A percentile compares a stretch with the other conserved stretches of the same genome.
These are phyloP conservation scores for Chironomus tepperi DNA, from an alignment of 1,140 invertebrate genomes.

Conservation along the genomic window DNA sequence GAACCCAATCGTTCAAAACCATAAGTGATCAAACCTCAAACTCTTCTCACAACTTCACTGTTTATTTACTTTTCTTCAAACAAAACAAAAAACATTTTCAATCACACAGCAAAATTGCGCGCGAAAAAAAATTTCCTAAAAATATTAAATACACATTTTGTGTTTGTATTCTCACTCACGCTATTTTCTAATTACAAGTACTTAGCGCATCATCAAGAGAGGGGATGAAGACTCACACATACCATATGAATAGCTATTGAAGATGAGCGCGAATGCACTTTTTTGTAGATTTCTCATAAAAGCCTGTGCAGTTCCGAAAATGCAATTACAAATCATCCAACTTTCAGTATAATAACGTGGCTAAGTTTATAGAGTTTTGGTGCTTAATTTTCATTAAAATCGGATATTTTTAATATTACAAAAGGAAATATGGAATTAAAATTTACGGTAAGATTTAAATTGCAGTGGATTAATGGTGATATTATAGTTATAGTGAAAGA, in stretches of 20 bases:
- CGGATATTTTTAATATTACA: too few relatives aligned
- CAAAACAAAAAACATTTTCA: too few relatives aligned
- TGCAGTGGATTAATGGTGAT: background rate
- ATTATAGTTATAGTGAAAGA: background rate
- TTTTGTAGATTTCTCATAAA: background rate
- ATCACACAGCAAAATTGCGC: background rate
- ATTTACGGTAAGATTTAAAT: slow-evolving; percentile 1
- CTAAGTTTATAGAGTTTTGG: background rate
- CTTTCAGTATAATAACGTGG: background rate
- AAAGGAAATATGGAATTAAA: background rate
- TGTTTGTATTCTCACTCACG: background rate
- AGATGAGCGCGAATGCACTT: background rate
- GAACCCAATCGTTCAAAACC: too few relatives aligned
- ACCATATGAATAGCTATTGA: background rate
- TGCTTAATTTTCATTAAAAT: background rate
- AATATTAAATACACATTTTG: background rate
- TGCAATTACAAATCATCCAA: background rate
- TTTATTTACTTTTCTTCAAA: too few relatives aligned
- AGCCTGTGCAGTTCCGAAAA: background rate
- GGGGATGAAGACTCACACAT: background rate
- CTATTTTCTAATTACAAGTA: background rate
- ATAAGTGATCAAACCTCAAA: too few relatives aligned
- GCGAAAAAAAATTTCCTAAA: background rate
- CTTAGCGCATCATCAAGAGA: background rate
- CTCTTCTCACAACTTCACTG: too few relatives aligned